These are phyloP conservation scores for Eupelmus urozonus DNA, from an alignment of 2,888 invertebrate genomes.

Conservation along the genomic window DNA sequence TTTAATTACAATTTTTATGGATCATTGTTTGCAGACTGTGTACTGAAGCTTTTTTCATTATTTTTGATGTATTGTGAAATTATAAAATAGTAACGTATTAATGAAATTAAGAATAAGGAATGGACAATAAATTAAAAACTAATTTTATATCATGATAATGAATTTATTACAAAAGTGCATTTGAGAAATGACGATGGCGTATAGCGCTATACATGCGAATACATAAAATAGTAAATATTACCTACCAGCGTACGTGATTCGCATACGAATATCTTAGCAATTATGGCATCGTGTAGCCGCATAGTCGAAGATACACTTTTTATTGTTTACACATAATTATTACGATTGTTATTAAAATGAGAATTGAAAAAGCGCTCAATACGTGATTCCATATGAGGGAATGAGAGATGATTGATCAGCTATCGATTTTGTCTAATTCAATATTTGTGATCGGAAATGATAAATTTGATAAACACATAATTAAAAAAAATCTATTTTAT, in stretches of 20 bases:
- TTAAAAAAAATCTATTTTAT: neutral
- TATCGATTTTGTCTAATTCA: neutral
- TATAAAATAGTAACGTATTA: no score
- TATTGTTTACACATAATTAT: constrained; percentile 28
- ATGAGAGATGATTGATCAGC: constrained; percentile 12
- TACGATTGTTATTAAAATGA: constrained; percentile 40
- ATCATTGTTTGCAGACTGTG: no score
- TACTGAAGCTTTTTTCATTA: no score
- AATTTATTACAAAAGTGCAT: constrained; percentile 70
- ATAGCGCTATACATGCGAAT: constrained; percentile 66
- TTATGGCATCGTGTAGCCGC: constrained; percentile 53
- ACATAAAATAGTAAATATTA: constrained; percentile 68
- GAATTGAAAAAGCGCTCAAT: constrained; percentile 19
- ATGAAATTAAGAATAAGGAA: no score
- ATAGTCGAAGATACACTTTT: constrained; percentile 28
- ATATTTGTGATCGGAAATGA: neutral
- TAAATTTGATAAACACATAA: constrained; percentile 6
- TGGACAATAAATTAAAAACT: constrained; percentile 2
- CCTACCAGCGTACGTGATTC: constrained; percentile 66
- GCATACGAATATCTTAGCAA: constrained; percentile 62
- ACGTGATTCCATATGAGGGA: constrained; percentile 15
- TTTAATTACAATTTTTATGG: no score
- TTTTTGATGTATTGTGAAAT: no score
- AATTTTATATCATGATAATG: constrained; percentile 53
- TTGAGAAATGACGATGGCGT: constrained; percentile 68